Evolutionary conservation across 2,888 invertebrate genomes (phyloP), one percentile per base, ranked within the genome.

Genomic region (Silvanus unidentatus): DNA sequence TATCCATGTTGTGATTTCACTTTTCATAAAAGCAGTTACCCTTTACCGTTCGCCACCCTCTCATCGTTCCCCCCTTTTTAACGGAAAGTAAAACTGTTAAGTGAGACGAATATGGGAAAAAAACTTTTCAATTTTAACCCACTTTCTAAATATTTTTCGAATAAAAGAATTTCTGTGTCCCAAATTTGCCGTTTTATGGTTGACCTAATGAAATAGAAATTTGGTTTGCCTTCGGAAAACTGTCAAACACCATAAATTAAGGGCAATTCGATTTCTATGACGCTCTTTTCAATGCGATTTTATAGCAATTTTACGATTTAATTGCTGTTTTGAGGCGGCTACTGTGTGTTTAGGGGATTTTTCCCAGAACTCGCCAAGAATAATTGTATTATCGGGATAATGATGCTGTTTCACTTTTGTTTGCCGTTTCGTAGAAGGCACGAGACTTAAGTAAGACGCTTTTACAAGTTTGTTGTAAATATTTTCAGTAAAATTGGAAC

Each of bases 161-260:
- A 53, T 50, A 52, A 45, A 48, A 51, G 52, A 53, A 49, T 49
- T 52, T 53, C 58, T 49, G 51, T 58, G 60, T 53, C 57, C 60
- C 50, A 60, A 64, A 63, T 22, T 22, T 59, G 54, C 57, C 47
- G 63, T 60, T 64, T 64, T 63, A 63, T 62, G 61, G 60, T 58
- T 63, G 60, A 62, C 62, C 62, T 50, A 60, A 56, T 59, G 60
- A 60, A 57, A 57, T 51, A 59, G 60, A 58, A 56, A 55, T 57
- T 57, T n/a, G n/a, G n/a, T n/a, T n/a, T n/a, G n/a, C n/a, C n/a
- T 58, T 55, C 52, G 28, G 42, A 50, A 56, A 58, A 51, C 53
- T 53, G 58, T 55, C 58, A 55, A 44, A 32, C 32, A 11, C n/a
- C 32, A 32, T 32, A 32, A 32, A 32, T 32, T 28, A 28, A 8